Evolutionary conservation across 2,113 vertebrate species (phyloP).

Genomic region (Xiphophorus couchianus): DNA sequence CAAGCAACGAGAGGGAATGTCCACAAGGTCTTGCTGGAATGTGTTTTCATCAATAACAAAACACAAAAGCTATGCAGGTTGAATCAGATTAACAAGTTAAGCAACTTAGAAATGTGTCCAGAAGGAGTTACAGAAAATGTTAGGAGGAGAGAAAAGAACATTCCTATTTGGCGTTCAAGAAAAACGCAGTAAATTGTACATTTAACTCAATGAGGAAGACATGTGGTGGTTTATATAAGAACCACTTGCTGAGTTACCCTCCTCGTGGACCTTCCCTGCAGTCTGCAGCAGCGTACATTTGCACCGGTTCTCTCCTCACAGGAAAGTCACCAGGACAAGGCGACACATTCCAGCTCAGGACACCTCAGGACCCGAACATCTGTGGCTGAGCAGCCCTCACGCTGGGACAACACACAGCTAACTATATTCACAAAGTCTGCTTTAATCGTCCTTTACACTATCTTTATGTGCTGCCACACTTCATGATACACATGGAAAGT

Average conservation of each 20-base stretch:
- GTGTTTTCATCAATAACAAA: conserved; percentile 37
- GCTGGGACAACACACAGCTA: conserved; percentile 38
- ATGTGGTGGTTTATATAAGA: conserved; percentile 73
- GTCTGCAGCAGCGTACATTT: conserved; percentile 48
- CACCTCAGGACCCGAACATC: conserved; percentile 58
- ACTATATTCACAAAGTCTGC: neutral
- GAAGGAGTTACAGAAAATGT: conserved; percentile 15
- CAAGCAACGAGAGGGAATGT: conserved; percentile 17
- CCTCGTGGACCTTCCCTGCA: conserved; percentile 44
- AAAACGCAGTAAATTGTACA: conserved; percentile 62
- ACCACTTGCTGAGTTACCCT: conserved; percentile 59
- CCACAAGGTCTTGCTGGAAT: conserved; percentile 5
- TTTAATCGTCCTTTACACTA: neutral
- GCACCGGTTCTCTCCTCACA: conserved; percentile 7
- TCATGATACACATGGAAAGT: conserved; percentile 8
- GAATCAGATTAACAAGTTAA: conserved; percentile 9
- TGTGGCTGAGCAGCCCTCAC: conserved; percentile 52
- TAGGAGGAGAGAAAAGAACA: neutral
- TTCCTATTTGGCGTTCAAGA: conserved; percentile 47
- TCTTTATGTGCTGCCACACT: neutral
- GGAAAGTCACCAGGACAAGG: conserved; percentile 51
- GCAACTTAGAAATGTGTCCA: neutral
- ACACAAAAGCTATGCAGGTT: conserved; percentile 10
- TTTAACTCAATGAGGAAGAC: conserved; percentile 61
- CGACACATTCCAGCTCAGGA: conserved; percentile 61